These are phyloP conservation scores for Clarias pachynema DNA, from an alignment of 2,797 vertebrate species.

Conservation along the genomic window DNA sequence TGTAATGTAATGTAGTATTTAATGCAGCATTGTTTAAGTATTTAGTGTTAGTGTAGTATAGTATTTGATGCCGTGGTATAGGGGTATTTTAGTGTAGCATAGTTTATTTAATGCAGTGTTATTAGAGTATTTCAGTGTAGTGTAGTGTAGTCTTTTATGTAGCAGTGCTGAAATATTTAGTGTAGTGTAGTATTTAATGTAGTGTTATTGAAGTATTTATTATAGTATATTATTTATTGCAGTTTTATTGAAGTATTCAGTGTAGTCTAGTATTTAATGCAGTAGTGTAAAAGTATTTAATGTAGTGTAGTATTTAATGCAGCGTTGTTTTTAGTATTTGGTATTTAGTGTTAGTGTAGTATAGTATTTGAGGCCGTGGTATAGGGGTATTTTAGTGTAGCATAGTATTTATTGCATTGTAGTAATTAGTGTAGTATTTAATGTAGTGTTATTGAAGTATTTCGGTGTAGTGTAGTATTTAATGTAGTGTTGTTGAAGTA, in stretches of 20 bases:
- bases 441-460: not conserved
- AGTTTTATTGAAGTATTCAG: too few species aligned
- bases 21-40: not conserved
- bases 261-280: not conserved
- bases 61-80: not conserved
- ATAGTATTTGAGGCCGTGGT: not conserved
- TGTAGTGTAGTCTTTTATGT: not conserved
- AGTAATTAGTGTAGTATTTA: not conserved
- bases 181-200: not conserved
- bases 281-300: too few species aligned
- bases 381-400: not conserved
- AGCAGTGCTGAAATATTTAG: not conserved
- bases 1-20: not conserved
- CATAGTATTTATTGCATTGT: not conserved
- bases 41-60: not conserved
- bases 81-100: not conserved
- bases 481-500: too few species aligned
- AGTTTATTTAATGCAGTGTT: not conserved
- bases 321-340: not conserved
- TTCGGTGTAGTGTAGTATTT: not conserved
- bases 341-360: not conserved
- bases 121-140: too few species aligned
- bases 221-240: not conserved
- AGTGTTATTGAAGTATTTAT: not conserved
- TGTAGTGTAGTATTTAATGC: not conserved